Evolutionary conservation across 2,888 invertebrate species (phyloP).

Genomic region (Lepidocyrtinus sp.): DNA sequence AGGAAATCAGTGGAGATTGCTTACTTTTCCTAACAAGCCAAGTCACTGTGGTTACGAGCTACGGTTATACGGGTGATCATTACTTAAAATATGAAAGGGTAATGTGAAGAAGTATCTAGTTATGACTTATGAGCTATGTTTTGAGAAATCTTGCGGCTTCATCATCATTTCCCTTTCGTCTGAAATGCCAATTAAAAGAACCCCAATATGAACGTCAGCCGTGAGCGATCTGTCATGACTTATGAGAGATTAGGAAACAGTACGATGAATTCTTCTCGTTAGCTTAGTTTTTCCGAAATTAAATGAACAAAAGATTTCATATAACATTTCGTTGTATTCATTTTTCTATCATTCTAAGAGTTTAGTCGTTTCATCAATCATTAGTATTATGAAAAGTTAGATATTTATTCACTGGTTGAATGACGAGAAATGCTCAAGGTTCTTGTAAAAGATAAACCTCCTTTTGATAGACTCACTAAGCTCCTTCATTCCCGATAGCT

Average conservation of each 20-base stretch:
- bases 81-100: neutral
- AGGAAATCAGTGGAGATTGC: neutral
- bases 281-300: neutral
- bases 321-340: neutral
- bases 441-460: conserved; percentile 49
- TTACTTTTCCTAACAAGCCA: neutral
- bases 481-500: conserved; percentile 45
- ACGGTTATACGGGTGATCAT: neutral
- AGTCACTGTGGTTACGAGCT: neutral
- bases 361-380: too few relatives aligned
- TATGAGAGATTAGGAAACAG: neutral
- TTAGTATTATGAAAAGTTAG: neutral
- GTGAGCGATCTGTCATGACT: neutral
- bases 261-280: too few relatives aligned
- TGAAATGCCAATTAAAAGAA: neutral
- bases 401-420: conserved; percentile 46
- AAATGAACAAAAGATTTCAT: neutral
- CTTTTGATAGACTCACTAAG: conserved; percentile 42
- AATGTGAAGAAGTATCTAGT: conserved; percentile 7
- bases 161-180: neutral
- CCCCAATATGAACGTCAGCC: neutral
- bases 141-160: conserved; percentile 31
- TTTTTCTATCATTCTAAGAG: neutral
- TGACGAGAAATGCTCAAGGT: conserved; percentile 43
- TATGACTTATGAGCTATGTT: conserved; percentile 12